A percentile compares a stretch with the other conserved stretches of the same genome.
phyloP scores from a whole-genome alignment of 2,113 vertebrate genomes.

The Sciurus niger region DNA sequence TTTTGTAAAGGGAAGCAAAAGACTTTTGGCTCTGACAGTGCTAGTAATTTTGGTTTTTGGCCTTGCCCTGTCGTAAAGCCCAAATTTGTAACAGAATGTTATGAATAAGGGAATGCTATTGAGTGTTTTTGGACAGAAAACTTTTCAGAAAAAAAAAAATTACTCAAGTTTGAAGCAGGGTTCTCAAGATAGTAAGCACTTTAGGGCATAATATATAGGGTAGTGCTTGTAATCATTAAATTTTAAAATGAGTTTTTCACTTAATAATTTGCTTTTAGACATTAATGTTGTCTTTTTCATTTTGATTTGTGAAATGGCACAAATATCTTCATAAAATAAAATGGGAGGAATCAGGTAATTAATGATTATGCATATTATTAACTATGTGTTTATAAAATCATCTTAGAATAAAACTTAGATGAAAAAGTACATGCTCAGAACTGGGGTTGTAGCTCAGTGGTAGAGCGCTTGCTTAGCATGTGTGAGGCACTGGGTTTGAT shows the following conservation, averaged over 20 bases:
- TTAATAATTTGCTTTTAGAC: neutral
- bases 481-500: too few relatives aligned
- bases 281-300: neutral
- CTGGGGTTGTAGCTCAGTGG: too few relatives aligned
- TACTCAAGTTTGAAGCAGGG: conserved; percentile 10
- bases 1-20: conserved; percentile 68
- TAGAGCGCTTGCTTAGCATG: too few relatives aligned
- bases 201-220: neutral
- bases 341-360: neutral
- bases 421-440: neutral
- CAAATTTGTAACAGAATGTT: conserved; percentile 35
- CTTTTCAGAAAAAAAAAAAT: conserved; percentile 47
- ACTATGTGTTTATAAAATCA: conserved; percentile 20
- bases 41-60: conserved; percentile 64
- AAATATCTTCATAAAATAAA: conserved; percentile 56
- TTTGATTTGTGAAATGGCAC: neutral
- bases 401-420: neutral
- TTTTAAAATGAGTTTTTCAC: conserved; percentile 19
- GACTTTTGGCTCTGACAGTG: conserved; percentile 43
- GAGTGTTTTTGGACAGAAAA: neutral
- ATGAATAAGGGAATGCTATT: neutral
- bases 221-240: conserved; percentile 17
- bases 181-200: neutral
- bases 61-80: neutral
- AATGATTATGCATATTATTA: neutral